Evolutionary conservation across 2,888 invertebrate genomes (phyloP).

Genomic region (Morpho achilles): DNA sequence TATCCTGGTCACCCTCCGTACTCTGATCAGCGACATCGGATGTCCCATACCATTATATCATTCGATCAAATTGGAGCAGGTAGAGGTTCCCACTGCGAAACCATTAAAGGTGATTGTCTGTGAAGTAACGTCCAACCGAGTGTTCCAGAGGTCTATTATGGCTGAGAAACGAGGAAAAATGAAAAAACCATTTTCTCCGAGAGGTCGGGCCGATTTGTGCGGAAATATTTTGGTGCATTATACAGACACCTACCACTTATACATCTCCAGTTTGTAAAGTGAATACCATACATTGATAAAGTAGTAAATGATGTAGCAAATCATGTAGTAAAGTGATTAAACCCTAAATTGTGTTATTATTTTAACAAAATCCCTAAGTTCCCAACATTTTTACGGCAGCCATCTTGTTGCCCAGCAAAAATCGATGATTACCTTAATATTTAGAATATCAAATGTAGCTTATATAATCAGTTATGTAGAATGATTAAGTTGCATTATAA

Average conservation of each 20-base stretch:
- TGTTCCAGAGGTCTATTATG: slow-evolving; percentile 6
- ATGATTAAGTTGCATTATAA: too few species aligned
- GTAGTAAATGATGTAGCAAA: too few species aligned
- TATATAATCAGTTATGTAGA: too few species aligned
- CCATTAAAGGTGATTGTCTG: slow-evolving; percentile 23
- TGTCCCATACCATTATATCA: slow-evolving; percentile 32
- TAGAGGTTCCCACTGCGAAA: slow-evolving; percentile 19
- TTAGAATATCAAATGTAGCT: too few species aligned
- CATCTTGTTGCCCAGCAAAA: too few species aligned
- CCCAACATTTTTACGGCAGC: too few species aligned
- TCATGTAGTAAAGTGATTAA: too few species aligned
- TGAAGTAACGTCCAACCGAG: slow-evolving; percentile 4
- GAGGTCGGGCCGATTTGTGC: neutral
- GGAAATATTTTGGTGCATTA: neutral
- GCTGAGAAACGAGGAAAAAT: neutral
- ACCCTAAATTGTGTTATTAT: too few species aligned
- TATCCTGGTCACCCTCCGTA: slow-evolving; percentile 24
- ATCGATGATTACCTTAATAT: too few species aligned
- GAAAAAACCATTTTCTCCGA: neutral
- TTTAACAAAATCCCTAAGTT: too few species aligned
- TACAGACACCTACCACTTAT: neutral
- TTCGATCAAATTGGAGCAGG: slow-evolving; percentile 31
- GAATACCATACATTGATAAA: too few species aligned
- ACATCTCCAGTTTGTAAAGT: too few species aligned
- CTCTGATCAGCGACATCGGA: slow-evolving; percentile 30